Percentiles rank a stretch among this genome's conserved stretches.
These are phyloP conservation scores for Ceratina japonica DNA, from an alignment of 1,140 invertebrate species.

Conservation along the genomic window DNA sequence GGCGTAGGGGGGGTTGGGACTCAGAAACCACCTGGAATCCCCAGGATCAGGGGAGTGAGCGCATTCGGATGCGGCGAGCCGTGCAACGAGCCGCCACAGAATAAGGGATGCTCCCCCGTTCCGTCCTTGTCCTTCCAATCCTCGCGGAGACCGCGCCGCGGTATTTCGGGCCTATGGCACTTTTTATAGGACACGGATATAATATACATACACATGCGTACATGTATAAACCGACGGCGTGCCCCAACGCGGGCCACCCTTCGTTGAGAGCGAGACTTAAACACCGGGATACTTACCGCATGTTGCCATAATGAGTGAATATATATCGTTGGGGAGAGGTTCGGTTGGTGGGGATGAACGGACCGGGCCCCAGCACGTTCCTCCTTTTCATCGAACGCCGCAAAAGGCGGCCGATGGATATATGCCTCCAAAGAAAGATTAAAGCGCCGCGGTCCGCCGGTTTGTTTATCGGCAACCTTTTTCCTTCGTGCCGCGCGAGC, in stretches of 20 bases:
- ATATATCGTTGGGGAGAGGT: constrained; percentile 5
- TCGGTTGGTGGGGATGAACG: not conserved
- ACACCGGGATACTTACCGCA: constrained; percentile 75
- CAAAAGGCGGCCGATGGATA: constrained; percentile 64
- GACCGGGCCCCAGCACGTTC: constrained; percentile 24
- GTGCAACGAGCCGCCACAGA: constrained; percentile 77
- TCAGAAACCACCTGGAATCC: constrained; percentile 73
- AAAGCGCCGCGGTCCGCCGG: constrained; percentile 73
- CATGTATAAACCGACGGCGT: constrained; percentile 42
- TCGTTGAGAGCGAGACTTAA: constrained; percentile 67
- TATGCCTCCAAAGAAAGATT: constrained; percentile 74
- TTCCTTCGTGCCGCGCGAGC: constrained; percentile 19
- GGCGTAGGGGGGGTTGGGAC: constrained; percentile 27
- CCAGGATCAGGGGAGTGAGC: constrained; percentile 67
- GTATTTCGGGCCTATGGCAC: constrained; percentile 35
- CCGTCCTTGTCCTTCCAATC: constrained; percentile 41
- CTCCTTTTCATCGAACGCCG: constrained; percentile 67
- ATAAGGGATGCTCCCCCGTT: constrained; percentile 73
- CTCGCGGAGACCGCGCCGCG: constrained; percentile 17
- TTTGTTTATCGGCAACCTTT: constrained; percentile 74
- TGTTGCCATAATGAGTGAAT: constrained; percentile 78
- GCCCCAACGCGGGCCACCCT: constrained; percentile 34
- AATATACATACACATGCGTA: constrained; percentile 33
- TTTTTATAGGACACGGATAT: constrained; percentile 34
- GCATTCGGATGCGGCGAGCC: constrained; percentile 76